These are phyloP conservation scores for Loriculus beryllinus DNA, from an alignment of 2,797 vertebrate genomes.

Conservation along the genomic window DNA sequence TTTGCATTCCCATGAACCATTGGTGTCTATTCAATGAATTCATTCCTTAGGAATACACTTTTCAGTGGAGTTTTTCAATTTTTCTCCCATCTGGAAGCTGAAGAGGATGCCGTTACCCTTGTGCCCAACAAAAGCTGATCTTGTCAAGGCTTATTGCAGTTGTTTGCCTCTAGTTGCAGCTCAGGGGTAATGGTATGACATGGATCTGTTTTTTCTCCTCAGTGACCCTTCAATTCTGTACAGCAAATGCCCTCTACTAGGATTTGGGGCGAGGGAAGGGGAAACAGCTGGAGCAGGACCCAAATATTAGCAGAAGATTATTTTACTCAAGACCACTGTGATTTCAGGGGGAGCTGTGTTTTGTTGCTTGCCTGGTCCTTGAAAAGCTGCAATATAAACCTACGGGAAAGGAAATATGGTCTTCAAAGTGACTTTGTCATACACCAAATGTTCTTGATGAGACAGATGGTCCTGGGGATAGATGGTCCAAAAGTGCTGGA, in stretches of 20 bases:
- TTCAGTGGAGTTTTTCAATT: not conserved
- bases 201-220: not conserved
- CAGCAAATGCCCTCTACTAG: not conserved
- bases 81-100: not conserved
- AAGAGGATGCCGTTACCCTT: not conserved
- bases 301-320: not conserved
- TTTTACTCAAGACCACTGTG: not conserved
- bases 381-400: not conserved
- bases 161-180: not conserved
- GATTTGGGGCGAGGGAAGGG: not conserved
- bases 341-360: not conserved
- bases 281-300: not conserved
- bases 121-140: not conserved
- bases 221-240: not conserved
- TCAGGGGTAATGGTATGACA: rapidly evolving
- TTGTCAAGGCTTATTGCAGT: not conserved
- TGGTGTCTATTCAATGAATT: not conserved
- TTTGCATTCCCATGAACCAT: not conserved
- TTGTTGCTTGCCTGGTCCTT: not conserved
- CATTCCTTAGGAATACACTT: not conserved
- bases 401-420: not conserved
- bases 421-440: not conserved
- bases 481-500: constrained; percentile 24
- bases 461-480: not conserved
- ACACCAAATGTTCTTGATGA: not conserved